A percentile compares a stretch with the other conserved stretches of the same genome.
These are phyloP conservation scores for Peromyscus maniculatus DNA, from an alignment of 2,113 vertebrate species.

Conservation along the genomic window DNA sequence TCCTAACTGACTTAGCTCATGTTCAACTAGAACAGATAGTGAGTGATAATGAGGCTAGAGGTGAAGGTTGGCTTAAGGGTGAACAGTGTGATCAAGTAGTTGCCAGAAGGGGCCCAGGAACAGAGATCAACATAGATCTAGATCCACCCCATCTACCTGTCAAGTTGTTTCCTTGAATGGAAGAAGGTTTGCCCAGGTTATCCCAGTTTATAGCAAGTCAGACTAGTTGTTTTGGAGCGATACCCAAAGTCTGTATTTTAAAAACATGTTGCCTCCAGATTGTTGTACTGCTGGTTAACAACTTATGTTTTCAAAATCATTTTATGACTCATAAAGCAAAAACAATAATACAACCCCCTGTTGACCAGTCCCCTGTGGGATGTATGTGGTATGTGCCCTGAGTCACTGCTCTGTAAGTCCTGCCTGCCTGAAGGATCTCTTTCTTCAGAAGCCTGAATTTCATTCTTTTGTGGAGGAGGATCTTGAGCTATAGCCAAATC, in stretches of 20 bases:
- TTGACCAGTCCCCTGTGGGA: not conserved
- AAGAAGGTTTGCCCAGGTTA: not conserved
- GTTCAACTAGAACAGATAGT: not conserved
- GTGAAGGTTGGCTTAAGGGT: not conserved
- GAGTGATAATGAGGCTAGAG: not conserved
- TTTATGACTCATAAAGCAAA: slow-evolving; percentile 6
- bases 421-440: not conserved
- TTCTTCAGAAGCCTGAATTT: not conserved
- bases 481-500: not conserved
- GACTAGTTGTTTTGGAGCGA: slow-evolving; percentile 52
- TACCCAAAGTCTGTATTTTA: not conserved
- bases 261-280: not conserved
- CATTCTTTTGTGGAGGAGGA: not conserved
- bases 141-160: not conserved
- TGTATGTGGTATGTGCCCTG: not conserved
- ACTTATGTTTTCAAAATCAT: not conserved
- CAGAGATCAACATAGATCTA: not conserved
- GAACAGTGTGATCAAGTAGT: not conserved
- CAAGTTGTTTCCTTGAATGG: not conserved
- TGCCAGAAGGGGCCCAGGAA: not conserved
- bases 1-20: not conserved
- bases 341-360: not conserved
- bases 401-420: not conserved
- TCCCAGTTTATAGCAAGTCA: not conserved
- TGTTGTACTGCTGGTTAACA: slow-evolving; percentile 12